Evolutionary conservation across 1,140 invertebrate genomes (phyloP), one percentile per base, ranked within the genome.

Genomic region (Drosophila santomea): DNA sequence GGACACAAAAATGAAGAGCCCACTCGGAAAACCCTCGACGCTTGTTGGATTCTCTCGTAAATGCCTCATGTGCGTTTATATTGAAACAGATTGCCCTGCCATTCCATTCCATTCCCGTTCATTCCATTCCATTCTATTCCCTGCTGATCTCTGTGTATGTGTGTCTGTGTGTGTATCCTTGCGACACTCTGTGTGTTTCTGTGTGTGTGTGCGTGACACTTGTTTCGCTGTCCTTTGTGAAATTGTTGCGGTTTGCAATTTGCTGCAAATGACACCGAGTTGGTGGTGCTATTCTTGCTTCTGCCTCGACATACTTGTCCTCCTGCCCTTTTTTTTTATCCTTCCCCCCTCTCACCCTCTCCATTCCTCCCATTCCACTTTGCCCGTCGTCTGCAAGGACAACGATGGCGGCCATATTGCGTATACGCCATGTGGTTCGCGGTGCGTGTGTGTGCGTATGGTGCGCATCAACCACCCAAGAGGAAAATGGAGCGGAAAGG

Each of bases 51-150:
- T 66, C 78, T 59, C 85, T 84, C 84, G 84, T 89, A 89, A 89
- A 89, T 89, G 84, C 84, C 84, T 89, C 84, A 89, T 89, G 84
- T 89, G 85, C 80, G 85, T 90, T 91, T 91, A 92, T 92, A 92
- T 92, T 92, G 91, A 92, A 92, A 92, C 90, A 92, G 91, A 92
- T 92, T 91, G 91, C 90, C 80, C 77, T 74, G 74, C 64, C 80
- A 89, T 75, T 48, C 17, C 57, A 44, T 60, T 63, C 67, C 62
- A 57, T 59, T 56, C 58, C 71, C 50, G 38, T 51, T 52, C 41
- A 45, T 51, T 43, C 39, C 36, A 10, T 32, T 32, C 32, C 62
- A 55, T 59, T 64, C 63, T 76, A 55, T 69, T 57, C 47, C 48
- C 47, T 25, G 55, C 38, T 38, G 25, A 15, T 51, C 7, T 15